A percentile compares a stretch with the other conserved stretches of the same genome.
Evolutionary conservation across 35 echinoderm and acorn worm genomes (phyloP).

Genomic region (Amphiura filiformis): DNA sequence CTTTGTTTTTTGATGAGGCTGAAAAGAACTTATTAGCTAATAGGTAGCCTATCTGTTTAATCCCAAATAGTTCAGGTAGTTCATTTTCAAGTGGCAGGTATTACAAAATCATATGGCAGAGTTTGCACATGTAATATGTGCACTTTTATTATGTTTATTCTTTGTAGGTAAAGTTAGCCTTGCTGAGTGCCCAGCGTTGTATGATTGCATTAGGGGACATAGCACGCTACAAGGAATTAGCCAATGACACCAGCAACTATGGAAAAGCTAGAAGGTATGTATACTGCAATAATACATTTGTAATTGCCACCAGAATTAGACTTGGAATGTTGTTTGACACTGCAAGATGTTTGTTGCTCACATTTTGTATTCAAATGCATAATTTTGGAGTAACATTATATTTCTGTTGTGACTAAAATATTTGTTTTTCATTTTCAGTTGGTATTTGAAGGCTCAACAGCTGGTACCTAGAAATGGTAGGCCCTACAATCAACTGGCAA

Average conservation of each 20-base stretch:
- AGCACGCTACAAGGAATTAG: slow-evolving; percentile 92
- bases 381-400: too few species aligned
- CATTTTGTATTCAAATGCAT: too few species aligned
- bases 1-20: too few species aligned
- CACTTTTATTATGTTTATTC: slow-evolving; percentile 24
- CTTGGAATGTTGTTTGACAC: too few species aligned
- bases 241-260: slow-evolving; percentile 82
- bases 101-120: too few species aligned
- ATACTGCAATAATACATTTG: not conserved
- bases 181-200: slow-evolving; percentile 90
- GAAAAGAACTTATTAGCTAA: too few species aligned
- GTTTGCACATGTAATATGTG: too few species aligned
- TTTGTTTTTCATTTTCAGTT: slow-evolving; percentile 53
- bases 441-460: slow-evolving; percentile 93
- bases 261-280: slow-evolving; percentile 91
- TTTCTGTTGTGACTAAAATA: too few species aligned
- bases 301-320: not conserved
- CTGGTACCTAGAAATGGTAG: slow-evolving; percentile 95
- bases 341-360: too few species aligned
- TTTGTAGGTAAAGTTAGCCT: slow-evolving; percentile 74
- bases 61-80: too few species aligned
- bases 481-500: slow-evolving; percentile 97
- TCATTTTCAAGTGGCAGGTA: too few species aligned
- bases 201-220: slow-evolving; percentile 97
- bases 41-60: too few species aligned